Percentiles rank a stretch among this genome's conserved stretches.
Conservation (phyloP, 1,140 invertebrate species). For the Lasioglossum albipes region DNA sequence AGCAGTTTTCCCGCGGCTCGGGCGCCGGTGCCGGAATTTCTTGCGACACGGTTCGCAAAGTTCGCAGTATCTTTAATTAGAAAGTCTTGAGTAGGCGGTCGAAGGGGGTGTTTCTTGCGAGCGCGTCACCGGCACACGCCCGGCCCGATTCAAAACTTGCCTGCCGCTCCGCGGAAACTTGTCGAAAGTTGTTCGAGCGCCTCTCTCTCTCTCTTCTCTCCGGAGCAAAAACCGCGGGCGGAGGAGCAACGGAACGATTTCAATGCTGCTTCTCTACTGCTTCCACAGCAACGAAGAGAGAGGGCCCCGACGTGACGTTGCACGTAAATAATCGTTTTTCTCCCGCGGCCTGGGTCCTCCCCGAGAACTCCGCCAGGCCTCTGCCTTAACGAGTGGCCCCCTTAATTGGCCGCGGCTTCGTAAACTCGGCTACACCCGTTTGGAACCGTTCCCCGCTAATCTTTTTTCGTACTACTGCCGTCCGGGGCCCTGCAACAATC, state of each 20-base stretch:
- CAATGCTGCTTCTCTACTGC: constrained; percentile 25
- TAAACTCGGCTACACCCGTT: constrained; percentile 39
- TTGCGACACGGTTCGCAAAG: constrained; percentile 61
- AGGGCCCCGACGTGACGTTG: constrained; percentile 60
- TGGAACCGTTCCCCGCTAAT: not conserved
- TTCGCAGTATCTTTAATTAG: constrained; percentile 77
- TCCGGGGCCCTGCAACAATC: too few species aligned
- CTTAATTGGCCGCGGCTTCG: constrained; percentile 57
- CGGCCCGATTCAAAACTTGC: constrained; percentile 71
- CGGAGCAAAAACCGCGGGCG: constrained; percentile 11
- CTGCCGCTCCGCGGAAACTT: constrained; percentile 63
- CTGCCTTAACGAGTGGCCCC: constrained; percentile 55
- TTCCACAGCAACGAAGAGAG: too few species aligned
- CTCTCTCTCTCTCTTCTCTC: not conserved
- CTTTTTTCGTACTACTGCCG: not conserved
- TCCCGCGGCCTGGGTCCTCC: constrained; percentile 23
- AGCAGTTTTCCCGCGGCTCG: not conserved
- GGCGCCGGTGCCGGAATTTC: constrained; percentile 42
- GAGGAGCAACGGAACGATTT: constrained; percentile 35
- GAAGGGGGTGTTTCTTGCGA: constrained; percentile 70
- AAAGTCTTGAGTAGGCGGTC: constrained; percentile 70
- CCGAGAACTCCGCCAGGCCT: not conserved
- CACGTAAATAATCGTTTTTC: constrained; percentile 72
- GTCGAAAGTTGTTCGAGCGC: constrained; percentile 61
- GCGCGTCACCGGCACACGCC: constrained; percentile 73